Evolutionary conservation across 2,797 vertebrate genomes (phyloP).

Genomic region (Acropternis orthonyx): DNA sequence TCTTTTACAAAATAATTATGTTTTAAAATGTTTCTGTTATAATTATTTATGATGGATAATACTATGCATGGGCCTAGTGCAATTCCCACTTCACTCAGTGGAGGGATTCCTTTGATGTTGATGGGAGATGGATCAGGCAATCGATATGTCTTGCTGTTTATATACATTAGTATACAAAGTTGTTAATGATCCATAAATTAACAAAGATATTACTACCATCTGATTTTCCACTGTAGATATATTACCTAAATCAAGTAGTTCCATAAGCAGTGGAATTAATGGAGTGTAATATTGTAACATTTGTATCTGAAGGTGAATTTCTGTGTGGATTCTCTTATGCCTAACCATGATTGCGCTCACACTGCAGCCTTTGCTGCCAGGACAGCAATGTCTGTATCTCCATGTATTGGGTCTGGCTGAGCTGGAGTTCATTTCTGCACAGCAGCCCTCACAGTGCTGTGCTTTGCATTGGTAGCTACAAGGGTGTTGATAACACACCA

Average conservation of each 20-base stretch:
- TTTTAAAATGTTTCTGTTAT: background rate
- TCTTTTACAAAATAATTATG: slow-evolving; percentile 3
- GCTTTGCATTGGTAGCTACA: too few relatives aligned
- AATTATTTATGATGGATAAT: background rate
- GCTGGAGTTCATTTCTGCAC: too few relatives aligned
- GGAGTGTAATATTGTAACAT: background rate
- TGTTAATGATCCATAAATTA: slow-evolving; percentile 13
- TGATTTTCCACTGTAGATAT: background rate
- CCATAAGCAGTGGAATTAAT: background rate
- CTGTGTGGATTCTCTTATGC: background rate
- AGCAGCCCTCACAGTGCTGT: too few relatives aligned
- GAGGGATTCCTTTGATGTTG: slow-evolving; percentile 9
- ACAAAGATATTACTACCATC: background rate
- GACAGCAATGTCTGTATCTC: background rate
- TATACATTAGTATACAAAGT: background rate
- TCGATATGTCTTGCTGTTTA: background rate
- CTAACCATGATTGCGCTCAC: background rate
- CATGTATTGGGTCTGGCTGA: too few relatives aligned
- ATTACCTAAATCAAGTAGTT: background rate
- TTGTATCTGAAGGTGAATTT: slow-evolving; percentile 1
- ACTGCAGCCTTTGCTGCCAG: background rate
- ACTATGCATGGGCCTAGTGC: background rate
- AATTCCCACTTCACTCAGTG: background rate
- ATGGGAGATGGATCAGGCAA: background rate
- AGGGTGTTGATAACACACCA: too few relatives aligned